Percentiles rank a stretch among this genome's conserved stretches.
phyloP scores from a whole-genome alignment of 1,140 invertebrate genomes.

The Micrasema longulum region DNA sequence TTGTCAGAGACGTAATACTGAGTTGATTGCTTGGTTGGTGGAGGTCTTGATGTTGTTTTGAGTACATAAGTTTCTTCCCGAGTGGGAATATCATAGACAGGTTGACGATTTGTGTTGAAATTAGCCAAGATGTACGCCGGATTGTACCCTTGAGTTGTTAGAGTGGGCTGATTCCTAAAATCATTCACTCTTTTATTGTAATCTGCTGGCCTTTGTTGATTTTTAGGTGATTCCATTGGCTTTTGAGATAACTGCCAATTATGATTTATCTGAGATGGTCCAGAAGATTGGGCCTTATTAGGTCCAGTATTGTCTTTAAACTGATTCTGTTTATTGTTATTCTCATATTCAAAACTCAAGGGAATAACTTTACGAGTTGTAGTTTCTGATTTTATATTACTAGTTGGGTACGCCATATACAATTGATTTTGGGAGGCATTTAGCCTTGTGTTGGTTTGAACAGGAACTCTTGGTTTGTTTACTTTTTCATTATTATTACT shows the following conservation, averaged over 20 bases:
- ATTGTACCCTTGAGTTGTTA: constrained; percentile 58
- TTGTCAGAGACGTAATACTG: constrained; percentile 33
- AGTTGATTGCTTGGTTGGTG: constrained; percentile 38
- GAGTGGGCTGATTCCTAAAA: constrained; percentile 48
- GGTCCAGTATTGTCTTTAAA: constrained; percentile 61
- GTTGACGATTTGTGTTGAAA: constrained; percentile 58
- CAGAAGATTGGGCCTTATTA: constrained; percentile 61
- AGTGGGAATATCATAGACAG: constrained; percentile 64
- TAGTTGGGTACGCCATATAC: constrained; percentile 20
- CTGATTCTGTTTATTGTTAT: too few species aligned
- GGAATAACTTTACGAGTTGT: constrained; percentile 64
- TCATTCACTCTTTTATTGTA: constrained; percentile 33
- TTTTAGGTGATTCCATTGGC: constrained; percentile 49
- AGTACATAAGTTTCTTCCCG: constrained; percentile 58
- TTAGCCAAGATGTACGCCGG: constrained; percentile 60
- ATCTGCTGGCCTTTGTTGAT: constrained; percentile 16
- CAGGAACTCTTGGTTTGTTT: constrained; percentile 10
- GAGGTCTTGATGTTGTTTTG: constrained; percentile 52
- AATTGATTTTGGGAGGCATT: constrained; percentile 24
- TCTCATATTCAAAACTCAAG: constrained; percentile 59
- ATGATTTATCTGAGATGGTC: constrained; percentile 57
- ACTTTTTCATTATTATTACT: neutral
- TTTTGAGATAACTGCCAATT: constrained; percentile 54
- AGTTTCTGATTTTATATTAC: constrained; percentile 57
- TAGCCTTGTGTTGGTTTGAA: constrained; percentile 10